Evolutionary conservation across 2,888 invertebrate species (phyloP), one percentile per base, ranked within the genome.

Genomic region (Cephus spinipes): DNA sequence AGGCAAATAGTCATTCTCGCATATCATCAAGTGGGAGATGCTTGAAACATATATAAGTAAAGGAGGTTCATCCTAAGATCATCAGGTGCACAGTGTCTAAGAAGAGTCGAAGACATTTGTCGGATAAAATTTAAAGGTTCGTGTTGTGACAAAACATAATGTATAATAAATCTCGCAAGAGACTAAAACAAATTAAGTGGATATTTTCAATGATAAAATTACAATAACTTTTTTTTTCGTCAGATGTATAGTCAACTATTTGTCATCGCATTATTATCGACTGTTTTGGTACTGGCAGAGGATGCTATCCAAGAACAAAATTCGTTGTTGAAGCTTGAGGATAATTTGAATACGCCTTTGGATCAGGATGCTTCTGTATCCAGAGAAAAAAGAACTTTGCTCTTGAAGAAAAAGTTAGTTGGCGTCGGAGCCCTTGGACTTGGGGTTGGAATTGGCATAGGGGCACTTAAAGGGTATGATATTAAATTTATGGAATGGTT

Each of bases 171-270:
- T 71, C 33, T 71, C 3, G 11, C 11, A 30, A 32, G 31, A 31
- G 71, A 32, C 30, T 23, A 71, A 33, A 9, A 23, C 11, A 12
- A 32, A 6, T 71, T 30, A 12, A 71, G 31, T 71, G 71, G 71
- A 71, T 71, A 32, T 76, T 73, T 77, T 73, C 36, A 40, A 32
- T 34, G 40, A 68, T 30, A 15, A 76, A 34, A 34, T 30, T 33
- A 34, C 32, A 23, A 68, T 31, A 11, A 79, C 68, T 73, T 76
- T 73, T 80, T 74, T 73, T 77, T 74, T 79, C 75, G 71, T 35
- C 77, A 85, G 85, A 85, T 85, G 85, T 77, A 80, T 71, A 76
- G 40, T 76, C 81, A 82, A 79, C 76, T 81, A n/a, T 78, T 81
- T 74, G 77, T 84, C 75, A 77, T 81, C 73, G 76, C 83, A 11